Evolutionary conservation across 1,140 invertebrate genomes (phyloP), one percentile per base, ranked within the genome.

Genomic region (Zelostemma sp.): DNA sequence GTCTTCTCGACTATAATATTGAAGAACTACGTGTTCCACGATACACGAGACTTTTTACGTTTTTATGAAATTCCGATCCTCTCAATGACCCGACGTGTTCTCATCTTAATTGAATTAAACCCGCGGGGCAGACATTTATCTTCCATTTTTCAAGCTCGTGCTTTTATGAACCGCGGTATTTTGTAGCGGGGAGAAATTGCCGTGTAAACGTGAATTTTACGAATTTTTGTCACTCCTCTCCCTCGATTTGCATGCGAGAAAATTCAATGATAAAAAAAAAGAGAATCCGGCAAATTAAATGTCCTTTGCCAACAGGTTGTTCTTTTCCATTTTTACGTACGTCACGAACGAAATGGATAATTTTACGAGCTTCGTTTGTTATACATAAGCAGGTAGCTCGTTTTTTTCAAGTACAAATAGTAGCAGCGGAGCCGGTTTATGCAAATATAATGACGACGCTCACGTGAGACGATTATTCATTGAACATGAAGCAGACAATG

Each of bases 1-100:
- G 63, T 47, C 48, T 48, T 12, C 59, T 53, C 9, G 50, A 49
- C 60, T 68, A 68, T 72, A 53, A 57, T 71, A 65, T 65, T 48
- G 54, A 51, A 48, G 56, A 72, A 64, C 17, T 45, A 47, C 6
- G 41, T 45, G 47, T 25, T 53, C 54, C 41, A 51, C 53, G 45
- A 33, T 25, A 41, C 47, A 60, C 54, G 59, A 72, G 65, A 61
- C 65, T 57, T 68, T 72, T 68, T 56, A 68, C 64, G 61, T 72
- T 64, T 54, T 64, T 60, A 64, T 64, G 60, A 43, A 43, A 43
- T 43, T 43, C 17, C 14, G 33, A 35, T 35, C 33, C n/a, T n/a
- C 11, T 35, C 33, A 35, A 35, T 35, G 33, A 35, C 33, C 33
- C 33, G 5, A 35, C 33, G 33, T 35, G 33, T 35, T 35, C 33